Percentiles rank a stretch among this genome's conserved stretches.
These are phyloP conservation scores for Philopotamus ludificatus DNA, from an alignment of 1,140 invertebrate species.

Conservation along the genomic window DNA sequence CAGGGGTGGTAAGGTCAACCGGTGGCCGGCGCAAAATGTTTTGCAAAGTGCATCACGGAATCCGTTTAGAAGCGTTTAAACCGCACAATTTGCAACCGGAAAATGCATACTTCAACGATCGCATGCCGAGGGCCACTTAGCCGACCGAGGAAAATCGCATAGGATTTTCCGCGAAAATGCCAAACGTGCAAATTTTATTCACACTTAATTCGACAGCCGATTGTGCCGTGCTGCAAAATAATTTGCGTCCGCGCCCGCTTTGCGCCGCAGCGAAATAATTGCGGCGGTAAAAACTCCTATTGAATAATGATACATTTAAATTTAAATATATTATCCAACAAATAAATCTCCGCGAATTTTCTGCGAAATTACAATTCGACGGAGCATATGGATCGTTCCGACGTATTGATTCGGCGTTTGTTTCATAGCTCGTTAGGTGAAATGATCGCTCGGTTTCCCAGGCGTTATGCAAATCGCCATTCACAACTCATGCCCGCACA, in stretches of 20 bases:
- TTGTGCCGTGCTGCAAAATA: too few relatives aligned
- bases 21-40: slow-evolving; percentile 23
- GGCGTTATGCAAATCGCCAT: slow-evolving; percentile 14
- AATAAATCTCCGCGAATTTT: neutral
- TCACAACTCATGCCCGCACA: too few relatives aligned
- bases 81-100: slow-evolving; percentile 36
- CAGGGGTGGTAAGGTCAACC: neutral
- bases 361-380: neutral
- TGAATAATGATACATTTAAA: too few relatives aligned
- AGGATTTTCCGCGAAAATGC: neutral
- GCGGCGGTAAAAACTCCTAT: neutral
- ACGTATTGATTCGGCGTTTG: slow-evolving; percentile 7
- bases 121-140: slow-evolving; percentile 27
- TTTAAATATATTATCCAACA: neutral
- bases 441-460: slow-evolving; percentile 6
- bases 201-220: too few relatives aligned
- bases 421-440: slow-evolving; percentile 3
- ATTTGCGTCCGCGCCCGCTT: too few relatives aligned
- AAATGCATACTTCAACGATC: slow-evolving; percentile 33
- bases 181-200: neutral
- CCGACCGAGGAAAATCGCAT: slow-evolving; percentile 7
- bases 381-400: neutral
- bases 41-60: slow-evolving; percentile 28
- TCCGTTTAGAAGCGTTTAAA: slow-evolving; percentile 41
- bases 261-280: neutral